Percentiles rank a stretch among this genome's conserved stretches.
These are phyloP conservation scores for Acrossocheilus fasciatus DNA, from an alignment of 2,797 vertebrate genomes.

Conservation along the genomic window DNA sequence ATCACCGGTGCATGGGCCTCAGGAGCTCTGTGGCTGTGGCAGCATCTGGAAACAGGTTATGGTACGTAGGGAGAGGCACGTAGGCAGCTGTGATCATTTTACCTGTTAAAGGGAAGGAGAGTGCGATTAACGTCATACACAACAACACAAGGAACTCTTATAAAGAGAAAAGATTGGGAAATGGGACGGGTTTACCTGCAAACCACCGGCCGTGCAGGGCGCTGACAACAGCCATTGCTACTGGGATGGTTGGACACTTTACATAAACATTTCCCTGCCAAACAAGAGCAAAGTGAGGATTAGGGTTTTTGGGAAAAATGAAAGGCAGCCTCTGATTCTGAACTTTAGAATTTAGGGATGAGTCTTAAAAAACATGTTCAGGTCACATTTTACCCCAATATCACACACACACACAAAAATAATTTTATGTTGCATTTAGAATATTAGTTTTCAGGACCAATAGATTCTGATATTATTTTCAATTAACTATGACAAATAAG, in stretches of 20 bases:
- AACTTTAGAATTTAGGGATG: background rate
- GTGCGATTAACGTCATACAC: background rate
- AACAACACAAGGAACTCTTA: background rate
- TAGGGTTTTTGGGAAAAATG: background rate
- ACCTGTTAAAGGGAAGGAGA: slow-evolving; percentile 72
- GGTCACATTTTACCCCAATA: background rate
- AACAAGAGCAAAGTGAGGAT: slow-evolving; percentile 5
- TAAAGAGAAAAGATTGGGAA: background rate
- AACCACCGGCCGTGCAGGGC: slow-evolving; percentile 98
- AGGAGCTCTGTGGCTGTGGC: slow-evolving; percentile 95
- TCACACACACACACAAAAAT: background rate
- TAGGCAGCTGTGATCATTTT: slow-evolving; percentile 99
- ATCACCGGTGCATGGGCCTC: slow-evolving; percentile 95
- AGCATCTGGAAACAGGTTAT: slow-evolving; percentile 98
- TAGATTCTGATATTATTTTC: too few species aligned
- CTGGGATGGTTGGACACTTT: slow-evolving; percentile 96
- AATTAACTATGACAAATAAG: too few species aligned
- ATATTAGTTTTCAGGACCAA: background rate
- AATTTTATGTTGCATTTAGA: background rate
- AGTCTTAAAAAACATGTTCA: background rate
- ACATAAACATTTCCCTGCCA: slow-evolving; percentile 96
- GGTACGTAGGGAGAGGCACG: slow-evolving; percentile 96
- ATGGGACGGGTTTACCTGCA: slow-evolving; percentile 85
- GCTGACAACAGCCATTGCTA: slow-evolving; percentile 93
- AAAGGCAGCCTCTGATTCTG: background rate